A percentile compares a stretch with the other conserved stretches of the same genome.
phyloP scores from a whole-genome alignment of 2,888 invertebrate species.

The Orthonychiurus folsomi region DNA sequence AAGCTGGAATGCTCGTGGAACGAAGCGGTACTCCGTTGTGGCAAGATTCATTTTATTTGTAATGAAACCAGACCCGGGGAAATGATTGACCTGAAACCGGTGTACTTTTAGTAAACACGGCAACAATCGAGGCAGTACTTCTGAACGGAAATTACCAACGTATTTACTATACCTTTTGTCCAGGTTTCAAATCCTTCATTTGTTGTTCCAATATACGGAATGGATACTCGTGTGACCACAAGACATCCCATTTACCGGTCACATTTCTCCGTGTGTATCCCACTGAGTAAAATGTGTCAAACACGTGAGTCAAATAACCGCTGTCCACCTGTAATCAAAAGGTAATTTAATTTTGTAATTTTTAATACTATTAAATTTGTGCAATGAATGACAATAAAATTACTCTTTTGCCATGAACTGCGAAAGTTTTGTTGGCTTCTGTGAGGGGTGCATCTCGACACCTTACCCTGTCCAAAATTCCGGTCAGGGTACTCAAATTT shows the following conservation, averaged over 20 bases:
- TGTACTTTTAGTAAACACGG: conserved; percentile 13
- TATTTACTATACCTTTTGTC: conserved; percentile 53
- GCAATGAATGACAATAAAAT: too few species aligned
- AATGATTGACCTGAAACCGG: conserved; percentile 65
- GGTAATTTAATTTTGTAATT: conserved; percentile 4
- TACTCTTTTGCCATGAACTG: conserved; percentile 40
- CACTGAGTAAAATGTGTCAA: conserved; percentile 62
- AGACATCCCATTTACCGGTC: conserved; percentile 65
- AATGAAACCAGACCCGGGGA: conserved; percentile 86
- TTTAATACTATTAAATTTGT: neutral
- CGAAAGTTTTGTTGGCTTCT: conserved; percentile 25
- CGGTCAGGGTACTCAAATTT: neutral
- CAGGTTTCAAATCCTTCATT: conserved; percentile 54
- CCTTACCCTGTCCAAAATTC: neutral
- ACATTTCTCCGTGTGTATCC: conserved; percentile 58
- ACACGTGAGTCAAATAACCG: conserved; percentile 70
- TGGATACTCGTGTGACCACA: conserved; percentile 94
- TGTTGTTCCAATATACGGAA: conserved; percentile 53
- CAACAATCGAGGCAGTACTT: neutral
- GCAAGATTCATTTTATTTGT: conserved; percentile 88
- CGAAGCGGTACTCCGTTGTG: conserved; percentile 63
- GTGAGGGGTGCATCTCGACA: neutral
- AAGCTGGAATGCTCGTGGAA: conserved; percentile 80
- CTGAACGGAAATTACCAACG: neutral
- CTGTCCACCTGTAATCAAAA: conserved; percentile 48